A percentile compares a stretch with the other conserved stretches of the same genome.
These are phyloP conservation scores for Cyanistes caeruleus DNA, from an alignment of 2,113 vertebrate species.

Conservation along the genomic window DNA sequence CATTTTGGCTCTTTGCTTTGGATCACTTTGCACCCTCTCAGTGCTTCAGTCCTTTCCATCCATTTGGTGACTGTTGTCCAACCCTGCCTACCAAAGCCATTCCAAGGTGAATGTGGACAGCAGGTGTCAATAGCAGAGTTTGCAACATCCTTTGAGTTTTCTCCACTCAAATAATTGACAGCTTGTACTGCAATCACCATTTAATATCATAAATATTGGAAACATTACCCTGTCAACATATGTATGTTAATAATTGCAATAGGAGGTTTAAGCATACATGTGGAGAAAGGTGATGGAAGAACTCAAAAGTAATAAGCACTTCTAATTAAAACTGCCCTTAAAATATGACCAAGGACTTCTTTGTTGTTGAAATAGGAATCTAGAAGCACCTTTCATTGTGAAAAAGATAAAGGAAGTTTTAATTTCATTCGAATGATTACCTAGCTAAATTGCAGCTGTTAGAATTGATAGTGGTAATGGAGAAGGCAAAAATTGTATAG, in stretches of 20 bases:
- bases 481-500: background rate
- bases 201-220: background rate
- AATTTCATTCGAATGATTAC: background rate
- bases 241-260: background rate
- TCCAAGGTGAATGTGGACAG: background rate
- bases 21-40: background rate
- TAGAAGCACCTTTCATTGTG: background rate
- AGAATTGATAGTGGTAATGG: background rate
- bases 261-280: background rate
- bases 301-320: background rate
- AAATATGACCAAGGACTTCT: background rate
- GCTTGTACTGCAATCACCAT: background rate
- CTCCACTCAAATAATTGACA: background rate
- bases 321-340: background rate
- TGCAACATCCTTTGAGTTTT: background rate
- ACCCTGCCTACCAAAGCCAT: background rate
- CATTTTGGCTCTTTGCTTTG: background rate
- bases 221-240: background rate
- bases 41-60: background rate
- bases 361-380: background rate
- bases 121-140: conserved; percentile 37
- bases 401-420: background rate
- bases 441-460: background rate
- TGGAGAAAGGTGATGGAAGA: background rate
- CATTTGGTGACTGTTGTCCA: background rate